phyloP scores from a whole-genome alignment of 2,113 vertebrate species.

The Ceratotherium simum region DNA sequence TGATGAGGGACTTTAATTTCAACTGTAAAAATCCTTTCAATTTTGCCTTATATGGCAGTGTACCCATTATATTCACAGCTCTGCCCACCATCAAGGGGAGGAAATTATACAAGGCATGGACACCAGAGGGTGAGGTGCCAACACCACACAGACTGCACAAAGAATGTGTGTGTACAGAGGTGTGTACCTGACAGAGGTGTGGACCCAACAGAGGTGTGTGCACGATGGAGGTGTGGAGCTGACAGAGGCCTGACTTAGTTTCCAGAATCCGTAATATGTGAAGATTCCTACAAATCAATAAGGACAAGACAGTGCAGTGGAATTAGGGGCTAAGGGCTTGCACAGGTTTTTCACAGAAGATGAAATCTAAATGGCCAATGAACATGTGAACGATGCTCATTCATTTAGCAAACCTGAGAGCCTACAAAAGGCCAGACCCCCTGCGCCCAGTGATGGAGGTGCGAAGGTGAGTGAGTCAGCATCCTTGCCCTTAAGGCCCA shows the following conservation, averaged over 20 bases:
- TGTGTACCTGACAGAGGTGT: no score
- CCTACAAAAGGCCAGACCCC: not conserved
- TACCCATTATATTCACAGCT: not conserved
- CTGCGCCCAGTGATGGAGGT: not conserved
- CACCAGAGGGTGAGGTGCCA: not conserved
- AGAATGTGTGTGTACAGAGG: no score
- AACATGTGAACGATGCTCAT: no score
- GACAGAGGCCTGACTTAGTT: not conserved
- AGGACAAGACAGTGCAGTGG: not conserved
- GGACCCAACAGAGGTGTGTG: no score
- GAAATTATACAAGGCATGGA: no score
- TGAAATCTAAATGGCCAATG: no score
- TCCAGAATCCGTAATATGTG: not conserved
- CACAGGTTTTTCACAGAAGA: not conserved
- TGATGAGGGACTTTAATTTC: not conserved
- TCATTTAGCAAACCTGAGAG: fast-evolving
- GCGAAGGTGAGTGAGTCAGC: not conserved
- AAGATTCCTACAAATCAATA: not conserved
- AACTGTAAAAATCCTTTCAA: not conserved
- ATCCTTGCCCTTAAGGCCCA: not conserved
- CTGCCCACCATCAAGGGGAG: not conserved
- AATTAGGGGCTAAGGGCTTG: no score
- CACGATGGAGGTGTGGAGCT: no score
- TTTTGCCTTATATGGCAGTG: no score
- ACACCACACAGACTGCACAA: not conserved